Base-by-base conservation (phyloP, 1,140 invertebrate genomes). In the Muscidifurax raptorellus region DNA sequence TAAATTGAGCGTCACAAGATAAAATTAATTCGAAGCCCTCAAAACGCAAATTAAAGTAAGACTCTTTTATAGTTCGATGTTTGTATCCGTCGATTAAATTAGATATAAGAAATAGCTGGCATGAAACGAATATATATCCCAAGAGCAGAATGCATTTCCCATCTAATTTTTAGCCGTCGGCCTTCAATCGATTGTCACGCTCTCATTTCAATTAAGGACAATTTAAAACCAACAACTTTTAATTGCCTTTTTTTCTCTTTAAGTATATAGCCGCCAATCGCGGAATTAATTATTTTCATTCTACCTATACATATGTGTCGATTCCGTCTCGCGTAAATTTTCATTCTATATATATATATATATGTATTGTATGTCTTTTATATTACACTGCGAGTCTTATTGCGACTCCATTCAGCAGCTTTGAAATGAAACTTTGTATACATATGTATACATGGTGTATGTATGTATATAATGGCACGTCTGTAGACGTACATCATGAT, bases 131-230 rank as follows among this genome's bases (percentile, higher is more conserved):
- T n/a, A 52, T 52, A 1, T 52, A 52, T 52, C 47, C 15, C 1
- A 18, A 52, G 12, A 18, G 47, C 1, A 52, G 47, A 59, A 22
- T 59, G 18, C 52, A 59, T 69, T 69, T 69, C 66, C 66, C 66
- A 69, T 69, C 2, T 69, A n/a, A 32, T 77, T 77, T 77, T 32
- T 4, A 59, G 13, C 7, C 28, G 47, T n/a, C 13, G 40, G 28
- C 36, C 25, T 81, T 81, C 67, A 81, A 71, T 81, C 22, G 40
- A 28, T 18, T 59, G 67, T 72, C 69, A 59, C 15, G 69, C 80
- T 72, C 69, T 59, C 80, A 74, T 81, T 59, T 81, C 80, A 81
- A 81, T 81, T 81, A 74, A 81, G 80, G 69, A 74, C 80, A 81
- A 74, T 81, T 81, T 74, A 72, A 52, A 52, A 27, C n/a, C 44